phyloP scores from a whole-genome alignment of 1,140 invertebrate genomes.

The Anastatus disparis region DNA sequence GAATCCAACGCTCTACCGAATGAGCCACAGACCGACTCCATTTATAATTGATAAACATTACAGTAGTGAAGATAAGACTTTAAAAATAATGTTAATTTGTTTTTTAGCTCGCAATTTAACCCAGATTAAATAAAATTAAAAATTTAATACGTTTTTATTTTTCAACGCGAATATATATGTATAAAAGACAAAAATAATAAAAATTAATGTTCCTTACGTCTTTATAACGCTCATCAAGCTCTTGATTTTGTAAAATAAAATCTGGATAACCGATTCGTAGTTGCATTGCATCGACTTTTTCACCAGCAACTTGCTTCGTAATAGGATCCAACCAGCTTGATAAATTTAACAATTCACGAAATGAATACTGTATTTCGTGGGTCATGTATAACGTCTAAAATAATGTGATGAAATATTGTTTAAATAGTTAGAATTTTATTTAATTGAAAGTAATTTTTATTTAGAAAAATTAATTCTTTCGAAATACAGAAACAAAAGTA shows the following conservation, averaged over 20 bases:
- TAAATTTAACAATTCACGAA: conserved; percentile 73
- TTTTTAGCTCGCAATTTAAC: too few species aligned
- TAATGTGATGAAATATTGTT: too few species aligned
- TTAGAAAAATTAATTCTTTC: not conserved
- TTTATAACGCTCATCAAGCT: conserved; percentile 79
- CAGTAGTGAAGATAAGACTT: too few species aligned
- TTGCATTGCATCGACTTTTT: conserved; percentile 85
- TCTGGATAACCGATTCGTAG: conserved; percentile 91
- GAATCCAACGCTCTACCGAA: too few species aligned
- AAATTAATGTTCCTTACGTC: conserved; percentile 68
- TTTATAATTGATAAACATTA: too few species aligned
- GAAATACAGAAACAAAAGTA: not conserved
- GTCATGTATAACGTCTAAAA: conserved; percentile 89
- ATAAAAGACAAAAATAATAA: not conserved
- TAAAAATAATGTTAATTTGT: too few species aligned
- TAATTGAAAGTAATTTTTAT: too few species aligned
- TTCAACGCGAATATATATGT: too few species aligned
- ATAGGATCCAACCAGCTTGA: conserved; percentile 86
- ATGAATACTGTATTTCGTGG: conserved; percentile 81
- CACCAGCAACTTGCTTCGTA: conserved; percentile 80
- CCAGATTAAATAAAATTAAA: too few species aligned
- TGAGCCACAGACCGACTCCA: too few species aligned
- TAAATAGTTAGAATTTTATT: too few species aligned
- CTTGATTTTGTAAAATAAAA: conserved; percentile 78
- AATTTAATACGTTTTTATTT: too few species aligned